Evolutionary conservation across 1,140 invertebrate species (phyloP).

Genomic region (Tribolium castaneum): DNA sequence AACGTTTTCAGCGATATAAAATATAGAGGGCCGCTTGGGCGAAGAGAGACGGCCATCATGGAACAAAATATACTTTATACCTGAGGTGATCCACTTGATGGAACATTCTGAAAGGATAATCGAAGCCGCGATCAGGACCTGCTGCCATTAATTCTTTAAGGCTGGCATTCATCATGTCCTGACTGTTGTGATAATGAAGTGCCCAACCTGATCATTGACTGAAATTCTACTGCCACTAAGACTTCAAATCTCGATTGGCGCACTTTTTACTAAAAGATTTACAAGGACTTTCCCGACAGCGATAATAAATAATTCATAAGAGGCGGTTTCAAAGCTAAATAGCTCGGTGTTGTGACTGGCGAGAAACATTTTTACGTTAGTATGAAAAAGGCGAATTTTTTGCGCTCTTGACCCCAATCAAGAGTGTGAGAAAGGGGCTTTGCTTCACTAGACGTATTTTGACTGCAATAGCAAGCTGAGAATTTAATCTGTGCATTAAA

Average conservation of each 20-base stretch:
- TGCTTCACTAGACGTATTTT: background rate
- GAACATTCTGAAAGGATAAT: conserved; percentile 39
- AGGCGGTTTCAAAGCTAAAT: background rate
- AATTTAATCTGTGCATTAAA: too few relatives aligned
- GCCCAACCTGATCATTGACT: background rate
- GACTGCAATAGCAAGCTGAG: too few relatives aligned
- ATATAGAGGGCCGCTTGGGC: conserved; percentile 22
- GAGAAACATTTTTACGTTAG: background rate
- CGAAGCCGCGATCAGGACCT: conserved; percentile 16
- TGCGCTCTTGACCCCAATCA: background rate
- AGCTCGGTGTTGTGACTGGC: background rate
- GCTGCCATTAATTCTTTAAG: conserved; percentile 29
- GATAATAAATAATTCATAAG: conserved; percentile 21
- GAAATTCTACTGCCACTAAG: background rate
- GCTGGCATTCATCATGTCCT: conserved; percentile 16
- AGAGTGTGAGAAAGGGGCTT: background rate
- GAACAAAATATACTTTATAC: conserved; percentile 32
- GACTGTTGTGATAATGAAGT: conserved; percentile 6
- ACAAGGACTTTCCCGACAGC: background rate
- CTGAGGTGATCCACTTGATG: conserved; percentile 37
- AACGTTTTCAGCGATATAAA: conserved; percentile 37
- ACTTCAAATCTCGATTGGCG: conserved; percentile 1
- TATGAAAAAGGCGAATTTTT: background rate
- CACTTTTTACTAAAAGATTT: conserved; percentile 6
- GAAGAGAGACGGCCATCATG: conserved; percentile 24